phyloP scores from a whole-genome alignment of 2,797 vertebrate genomes.

The Darevskia mixta region DNA sequence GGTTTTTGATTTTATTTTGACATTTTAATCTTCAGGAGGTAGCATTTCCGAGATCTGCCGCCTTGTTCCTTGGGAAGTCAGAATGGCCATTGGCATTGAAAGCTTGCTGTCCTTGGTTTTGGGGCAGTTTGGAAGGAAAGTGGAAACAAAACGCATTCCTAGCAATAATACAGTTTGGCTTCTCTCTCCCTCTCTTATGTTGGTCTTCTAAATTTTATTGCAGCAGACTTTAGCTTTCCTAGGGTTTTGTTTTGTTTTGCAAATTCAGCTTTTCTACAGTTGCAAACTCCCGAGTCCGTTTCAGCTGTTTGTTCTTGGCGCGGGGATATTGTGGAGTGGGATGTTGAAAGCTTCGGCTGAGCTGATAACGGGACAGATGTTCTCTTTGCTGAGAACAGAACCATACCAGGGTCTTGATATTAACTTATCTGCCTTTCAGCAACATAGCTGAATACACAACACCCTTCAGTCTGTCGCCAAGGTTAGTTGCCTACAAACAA shows the following conservation, averaged over 20 bases:
- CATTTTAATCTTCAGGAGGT: too few relatives aligned
- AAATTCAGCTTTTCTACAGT: not conserved
- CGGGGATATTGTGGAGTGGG: not conserved
- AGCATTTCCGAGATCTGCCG: too few relatives aligned
- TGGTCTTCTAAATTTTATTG: not conserved
- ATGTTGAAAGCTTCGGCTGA: not conserved
- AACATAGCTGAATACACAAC: not conserved
- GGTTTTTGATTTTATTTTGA: too few relatives aligned
- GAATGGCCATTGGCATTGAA: too few relatives aligned
- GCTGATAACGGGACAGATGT: not conserved
- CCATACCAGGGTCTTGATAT: not conserved
- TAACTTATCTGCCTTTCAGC: constrained; percentile 12
- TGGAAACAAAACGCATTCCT: not conserved
- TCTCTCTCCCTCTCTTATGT: too few relatives aligned
- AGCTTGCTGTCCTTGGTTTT: too few relatives aligned
- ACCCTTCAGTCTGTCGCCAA: constrained; percentile 2
- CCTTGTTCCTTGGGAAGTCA: too few relatives aligned
- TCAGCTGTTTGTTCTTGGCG: not conserved
- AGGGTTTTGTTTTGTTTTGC: not conserved
- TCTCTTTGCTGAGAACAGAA: not conserved
- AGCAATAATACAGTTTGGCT: not conserved
- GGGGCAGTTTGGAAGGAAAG: not conserved
- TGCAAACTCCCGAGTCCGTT: not conserved
- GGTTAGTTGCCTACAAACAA: not conserved
- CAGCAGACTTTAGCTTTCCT: not conserved